Conservation (phyloP, 2,888 invertebrate species). For the Malacosoma neustria region DNA sequence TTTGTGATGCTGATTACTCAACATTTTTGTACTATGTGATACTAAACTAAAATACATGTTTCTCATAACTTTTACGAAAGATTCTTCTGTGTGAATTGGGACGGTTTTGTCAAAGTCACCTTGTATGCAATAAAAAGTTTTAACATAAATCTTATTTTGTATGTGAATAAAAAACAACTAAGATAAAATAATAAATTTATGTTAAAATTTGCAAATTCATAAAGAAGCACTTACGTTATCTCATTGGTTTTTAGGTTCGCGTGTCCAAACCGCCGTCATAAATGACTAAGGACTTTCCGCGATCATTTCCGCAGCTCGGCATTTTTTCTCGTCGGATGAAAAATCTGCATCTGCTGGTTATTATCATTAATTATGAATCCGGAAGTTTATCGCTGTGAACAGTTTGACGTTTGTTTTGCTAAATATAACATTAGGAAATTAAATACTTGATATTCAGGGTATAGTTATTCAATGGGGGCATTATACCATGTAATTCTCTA, state of each 20-base stretch:
- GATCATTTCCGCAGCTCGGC: slow-evolving; percentile 50
- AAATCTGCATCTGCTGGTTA: slow-evolving; percentile 63
- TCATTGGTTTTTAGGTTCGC: background rate
- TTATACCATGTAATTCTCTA: too few species aligned
- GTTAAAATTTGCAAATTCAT: background rate
- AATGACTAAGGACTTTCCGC: slow-evolving; percentile 49
- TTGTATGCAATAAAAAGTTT: too few species aligned
- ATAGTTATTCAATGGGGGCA: slow-evolving; percentile 7
- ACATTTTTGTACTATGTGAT: too few species aligned
- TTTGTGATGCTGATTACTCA: too few species aligned
- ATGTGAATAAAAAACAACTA: too few species aligned
- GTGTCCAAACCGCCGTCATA: slow-evolving; percentile 36
- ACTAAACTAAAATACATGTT: too few species aligned
- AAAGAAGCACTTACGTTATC: background rate
- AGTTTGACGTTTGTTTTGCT: slow-evolving; percentile 12
- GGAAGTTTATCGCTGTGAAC: slow-evolving; percentile 30
- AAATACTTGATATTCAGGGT: slow-evolving; percentile 5
- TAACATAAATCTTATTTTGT: too few species aligned
- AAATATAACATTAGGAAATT: slow-evolving; percentile 1
- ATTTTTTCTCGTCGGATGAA: slow-evolving; percentile 53
- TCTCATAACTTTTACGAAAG: too few species aligned
- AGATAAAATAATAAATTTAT: too few species aligned
- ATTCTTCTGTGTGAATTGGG: too few species aligned
- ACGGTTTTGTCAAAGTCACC: too few species aligned
- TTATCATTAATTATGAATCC: slow-evolving; percentile 72